Conservation (phyloP, 2,113 vertebrate species). For the Peromyscus leucopus region DNA sequence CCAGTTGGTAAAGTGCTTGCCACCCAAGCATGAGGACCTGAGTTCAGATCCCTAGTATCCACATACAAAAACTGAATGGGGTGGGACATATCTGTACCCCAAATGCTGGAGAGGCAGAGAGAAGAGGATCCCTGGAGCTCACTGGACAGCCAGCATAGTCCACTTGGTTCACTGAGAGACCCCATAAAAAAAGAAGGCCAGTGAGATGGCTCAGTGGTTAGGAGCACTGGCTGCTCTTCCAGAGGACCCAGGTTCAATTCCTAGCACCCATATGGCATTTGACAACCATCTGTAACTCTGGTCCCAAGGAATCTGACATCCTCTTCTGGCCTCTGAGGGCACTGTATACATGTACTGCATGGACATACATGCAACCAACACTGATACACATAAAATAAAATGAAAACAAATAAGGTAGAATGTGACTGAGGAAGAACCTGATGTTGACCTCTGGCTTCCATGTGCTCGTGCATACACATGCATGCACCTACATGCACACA, state of each 20-base stretch:
- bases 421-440: not conserved
- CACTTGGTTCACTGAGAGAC: not conserved
- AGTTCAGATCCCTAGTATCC: not conserved
- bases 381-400: not conserved
- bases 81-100: not conserved
- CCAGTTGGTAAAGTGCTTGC: not conserved
- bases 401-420: not conserved
- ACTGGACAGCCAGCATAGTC: not conserved
- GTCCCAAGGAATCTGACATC: no score
- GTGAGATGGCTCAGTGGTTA: not conserved
- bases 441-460: not conserved
- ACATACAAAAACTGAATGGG: not conserved
- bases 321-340: not conserved
- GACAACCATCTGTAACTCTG: not conserved
- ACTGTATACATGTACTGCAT: not conserved
- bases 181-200: not conserved
- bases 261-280: not conserved
- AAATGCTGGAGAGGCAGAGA: not conserved
- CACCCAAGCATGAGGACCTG: not conserved
- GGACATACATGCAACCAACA: not conserved
- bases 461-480: no score
- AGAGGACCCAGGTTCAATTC: not conserved
- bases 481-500: not conserved
- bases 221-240: not conserved
- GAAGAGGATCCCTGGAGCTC: no score